Base-by-base conservation (phyloP, 1,140 invertebrate genomes). In the Drosophila auraria region DNA sequence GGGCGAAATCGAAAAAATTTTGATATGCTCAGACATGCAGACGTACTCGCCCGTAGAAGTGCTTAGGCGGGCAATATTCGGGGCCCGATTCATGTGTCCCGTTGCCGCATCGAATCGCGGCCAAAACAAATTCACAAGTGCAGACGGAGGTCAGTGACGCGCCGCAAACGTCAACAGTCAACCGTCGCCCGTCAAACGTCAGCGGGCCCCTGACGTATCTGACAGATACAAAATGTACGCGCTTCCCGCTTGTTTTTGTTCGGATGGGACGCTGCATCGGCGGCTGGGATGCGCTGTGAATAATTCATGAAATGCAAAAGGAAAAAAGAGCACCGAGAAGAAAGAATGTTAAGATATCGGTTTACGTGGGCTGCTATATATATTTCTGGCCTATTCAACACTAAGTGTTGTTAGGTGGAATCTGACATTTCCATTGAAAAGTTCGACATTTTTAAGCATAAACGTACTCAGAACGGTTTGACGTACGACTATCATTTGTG, bases 41-140 rank as follows among this genome's bases (percentile, higher is more conserved):
- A 66, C 40, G 36, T 50, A 81, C 42, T 59, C 44, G 47, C 60
- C 57, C 44, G 47, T 38, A 27, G 42, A 73, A 73, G 6, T 79
- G 77, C 77, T 79, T 80, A 64, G 57, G 68, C 44, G 25, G 49
- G 49, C 42, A 76, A 51, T 45, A 59, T 57, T 47, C 20, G 42
- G 33, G 40, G 62, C 60, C 61, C 70, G 81, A 86, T 78, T 86
- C 83, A 89, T 75, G 57, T 77, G 76, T 87, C 83, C 83, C 83
- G 66, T 54, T 76, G 45, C 23, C 51, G 58, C 74, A 61, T 58
- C 53, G 58, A 79, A 61, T 58, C 53, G 53, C 57, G 61, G 70
- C 75, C 59, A 71, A 84, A 71, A 76, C 62, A 87, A 87, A 87
- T 83, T 77, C 75, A 36, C 68, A 72, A 86, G 60, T 87, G 81